A percentile compares a stretch with the other conserved stretches of the same genome.
These are phyloP conservation scores for Caradrina clavipalpis DNA, from an alignment of 2,888 invertebrate genomes.

Conservation along the genomic window DNA sequence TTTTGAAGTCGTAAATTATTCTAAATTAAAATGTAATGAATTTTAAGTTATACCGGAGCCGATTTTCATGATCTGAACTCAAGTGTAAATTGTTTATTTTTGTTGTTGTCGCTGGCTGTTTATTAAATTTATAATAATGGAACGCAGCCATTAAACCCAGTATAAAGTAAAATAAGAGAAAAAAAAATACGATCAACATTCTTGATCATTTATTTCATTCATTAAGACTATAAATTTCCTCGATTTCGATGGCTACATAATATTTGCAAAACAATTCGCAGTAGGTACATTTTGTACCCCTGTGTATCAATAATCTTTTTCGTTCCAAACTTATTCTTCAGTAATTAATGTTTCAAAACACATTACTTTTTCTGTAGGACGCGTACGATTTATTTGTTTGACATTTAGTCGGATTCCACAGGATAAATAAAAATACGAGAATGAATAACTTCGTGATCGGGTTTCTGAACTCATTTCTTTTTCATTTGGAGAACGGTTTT, in stretches of 20 bases:
- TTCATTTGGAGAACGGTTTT: constrained; percentile 25
- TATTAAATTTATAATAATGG: too few relatives aligned
- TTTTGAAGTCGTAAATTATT: neutral
- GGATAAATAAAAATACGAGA: constrained; percentile 74
- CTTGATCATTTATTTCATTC: too few relatives aligned
- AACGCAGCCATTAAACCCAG: too few relatives aligned
- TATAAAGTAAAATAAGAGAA: too few relatives aligned
- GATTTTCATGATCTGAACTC: too few relatives aligned
- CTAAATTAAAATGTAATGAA: neutral
- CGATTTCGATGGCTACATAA: neutral
- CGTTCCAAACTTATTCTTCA: constrained; percentile 58
- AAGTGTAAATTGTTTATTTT: too few relatives aligned
- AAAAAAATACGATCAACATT: too few relatives aligned
- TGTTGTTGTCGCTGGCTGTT: too few relatives aligned
- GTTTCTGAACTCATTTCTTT: constrained; percentile 60
- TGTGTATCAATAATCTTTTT: constrained; percentile 54
- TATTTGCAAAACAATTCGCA: neutral
- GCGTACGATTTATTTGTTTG: constrained; percentile 81
- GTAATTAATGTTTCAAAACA: constrained; percentile 68
- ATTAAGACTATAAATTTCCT: too few relatives aligned
- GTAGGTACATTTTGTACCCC: neutral
- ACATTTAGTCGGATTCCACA: constrained; percentile 79
- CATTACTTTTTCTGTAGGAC: constrained; percentile 72
- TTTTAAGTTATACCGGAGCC: too few relatives aligned
- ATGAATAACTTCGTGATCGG: constrained; percentile 63